Evolutionary conservation across 2,797 vertebrate genomes (phyloP), one percentile per base, ranked within the genome.

Genomic region (Enteromius thamalakanensis): DNA sequence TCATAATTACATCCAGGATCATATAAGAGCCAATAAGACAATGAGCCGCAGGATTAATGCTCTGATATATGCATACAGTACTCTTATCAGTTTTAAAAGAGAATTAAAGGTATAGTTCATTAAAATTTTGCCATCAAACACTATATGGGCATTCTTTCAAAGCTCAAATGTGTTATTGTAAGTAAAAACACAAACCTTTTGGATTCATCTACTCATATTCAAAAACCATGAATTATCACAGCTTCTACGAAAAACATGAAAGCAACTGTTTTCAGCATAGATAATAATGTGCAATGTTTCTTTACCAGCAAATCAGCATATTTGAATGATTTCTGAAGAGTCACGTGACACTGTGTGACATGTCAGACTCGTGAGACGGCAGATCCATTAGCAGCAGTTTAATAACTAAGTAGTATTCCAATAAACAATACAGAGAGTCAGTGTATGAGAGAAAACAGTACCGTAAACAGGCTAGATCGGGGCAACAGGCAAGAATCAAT

Each of bases 1-100:
- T 42, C 80, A 70, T 84, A 79, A 87, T 75, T 64, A 58, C 53
- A 55, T 78, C 19, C 49, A 53, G 53, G 68, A 84, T 87, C 64
- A 77, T 10, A 64, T 26, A 40, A 19, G 58, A 81, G 53, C 19
- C 42, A 42, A 72, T 68, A 84, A 81, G 60, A 70, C 62, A 68
- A 62, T 51, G 51, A 81, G 60, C 68, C 45, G n/a, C 34, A 40
- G 42, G n/a, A 60, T 40, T 75, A 49, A 32, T 15, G 4, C 34
- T 55, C 47, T 78, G 58, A 65, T 65, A 49, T 21, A 53, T 4
- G 21, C 47, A 67, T 60, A 51, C n/a, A 60, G 55, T 26, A 60
- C n/a, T 55, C 65, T 26, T 17, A 12, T 19, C 5, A 15, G 42
- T 68, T 15, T 34, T 42, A 42, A 19, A 55, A 55, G 53, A 19